A percentile compares a stretch with the other conserved stretches of the same genome.
Evolutionary conservation across 1,140 invertebrate genomes (phyloP).

Genomic region (Eriocheir sinensis): DNA sequence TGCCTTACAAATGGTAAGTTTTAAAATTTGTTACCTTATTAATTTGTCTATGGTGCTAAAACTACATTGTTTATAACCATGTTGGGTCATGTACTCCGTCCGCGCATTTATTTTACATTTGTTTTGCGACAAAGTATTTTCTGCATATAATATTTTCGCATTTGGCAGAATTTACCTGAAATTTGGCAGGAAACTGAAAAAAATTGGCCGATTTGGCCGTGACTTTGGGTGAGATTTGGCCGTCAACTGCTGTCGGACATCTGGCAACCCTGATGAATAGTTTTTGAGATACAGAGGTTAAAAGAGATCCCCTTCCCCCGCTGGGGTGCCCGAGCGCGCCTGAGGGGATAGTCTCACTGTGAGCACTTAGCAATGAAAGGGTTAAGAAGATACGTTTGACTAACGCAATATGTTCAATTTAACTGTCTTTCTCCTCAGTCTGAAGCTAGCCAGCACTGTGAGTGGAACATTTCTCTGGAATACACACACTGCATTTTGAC

Average conservation of each 20-base stretch:
- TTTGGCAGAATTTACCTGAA: conserved; percentile 35
- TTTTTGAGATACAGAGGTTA: too few relatives aligned
- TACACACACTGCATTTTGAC: too few relatives aligned
- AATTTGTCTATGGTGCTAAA: neutral
- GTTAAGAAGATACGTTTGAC: too few relatives aligned
- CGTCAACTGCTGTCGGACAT: neutral
- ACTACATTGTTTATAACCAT: too few relatives aligned
- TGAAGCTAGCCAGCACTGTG: too few relatives aligned
- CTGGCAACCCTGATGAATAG: conserved; percentile 48
- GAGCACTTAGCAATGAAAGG: too few relatives aligned
- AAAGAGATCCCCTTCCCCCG: too few relatives aligned
- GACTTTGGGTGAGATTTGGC: neutral
- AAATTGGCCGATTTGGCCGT: conserved; percentile 46
- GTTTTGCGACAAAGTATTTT: neutral
- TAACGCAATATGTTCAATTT: too few relatives aligned
- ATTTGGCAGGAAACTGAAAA: neutral
- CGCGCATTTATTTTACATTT: neutral
- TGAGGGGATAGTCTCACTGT: too few relatives aligned
- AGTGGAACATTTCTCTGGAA: too few relatives aligned
- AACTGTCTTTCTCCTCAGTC: too few relatives aligned
- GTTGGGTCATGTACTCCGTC: neutral
- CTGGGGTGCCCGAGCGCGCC: too few relatives aligned
- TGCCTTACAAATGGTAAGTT: neutral
- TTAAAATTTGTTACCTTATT: neutral
- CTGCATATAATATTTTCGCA: neutral